A percentile compares a stretch with the other conserved stretches of the same genome.
These are phyloP conservation scores for Deroplatys truncata DNA, from an alignment of 2,888 invertebrate genomes.

Conservation along the genomic window DNA sequence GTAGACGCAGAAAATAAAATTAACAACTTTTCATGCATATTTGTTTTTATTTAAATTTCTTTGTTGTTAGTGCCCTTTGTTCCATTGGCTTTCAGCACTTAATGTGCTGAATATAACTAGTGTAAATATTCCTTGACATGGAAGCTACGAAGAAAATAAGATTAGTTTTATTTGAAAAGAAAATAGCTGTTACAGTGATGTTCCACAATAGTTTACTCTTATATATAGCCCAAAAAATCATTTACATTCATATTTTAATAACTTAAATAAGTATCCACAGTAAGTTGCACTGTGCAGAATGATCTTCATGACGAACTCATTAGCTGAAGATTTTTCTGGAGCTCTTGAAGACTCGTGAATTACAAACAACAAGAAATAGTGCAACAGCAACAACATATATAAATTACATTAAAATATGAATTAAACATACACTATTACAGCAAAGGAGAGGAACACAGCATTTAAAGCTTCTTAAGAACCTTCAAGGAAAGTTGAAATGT, in stretches of 20 bases:
- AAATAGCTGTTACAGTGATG: neutral
- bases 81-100: no score
- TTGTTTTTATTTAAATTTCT: no score
- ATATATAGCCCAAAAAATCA: neutral
- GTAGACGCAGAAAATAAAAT: no score
- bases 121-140: no score
- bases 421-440: neutral
- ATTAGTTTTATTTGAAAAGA: neutral
- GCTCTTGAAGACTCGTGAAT: neutral
- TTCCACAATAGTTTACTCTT: neutral
- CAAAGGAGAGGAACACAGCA: neutral
- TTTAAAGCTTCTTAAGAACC: no score
- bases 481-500: no score
- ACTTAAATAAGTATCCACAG: neutral
- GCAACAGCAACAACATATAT: neutral
- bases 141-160: neutral
- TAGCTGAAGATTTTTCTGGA: neutral
- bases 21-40: no score
- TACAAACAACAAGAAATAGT: neutral
- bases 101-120: no score
- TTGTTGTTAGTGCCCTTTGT: no score
- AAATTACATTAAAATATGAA: neutral
- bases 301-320: neutral
- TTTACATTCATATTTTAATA: neutral
- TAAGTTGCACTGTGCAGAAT: neutral